Evolutionary conservation across 2,797 vertebrate genomes (phyloP).

Genomic region (Acipenser ruthenus): DNA sequence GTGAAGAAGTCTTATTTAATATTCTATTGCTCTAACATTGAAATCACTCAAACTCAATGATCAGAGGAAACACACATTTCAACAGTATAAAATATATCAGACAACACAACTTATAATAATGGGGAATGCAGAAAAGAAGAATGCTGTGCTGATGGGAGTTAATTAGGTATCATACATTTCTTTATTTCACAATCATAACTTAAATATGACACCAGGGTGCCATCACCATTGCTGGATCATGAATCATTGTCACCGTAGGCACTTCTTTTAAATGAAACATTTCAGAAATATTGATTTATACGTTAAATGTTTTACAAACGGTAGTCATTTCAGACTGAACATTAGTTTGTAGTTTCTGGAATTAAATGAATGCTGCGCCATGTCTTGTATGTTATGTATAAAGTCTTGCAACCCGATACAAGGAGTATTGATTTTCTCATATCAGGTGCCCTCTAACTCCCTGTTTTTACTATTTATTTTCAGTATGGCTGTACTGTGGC

Average conservation of each 20-base stretch:
- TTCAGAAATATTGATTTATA: not conserved
- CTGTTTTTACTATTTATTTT: no score
- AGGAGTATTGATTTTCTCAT: no score
- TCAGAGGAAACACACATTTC: conserved; percentile 5
- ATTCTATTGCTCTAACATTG: conserved; percentile 5
- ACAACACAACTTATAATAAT: not conserved
- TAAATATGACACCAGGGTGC: conserved; percentile 7
- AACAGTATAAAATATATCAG: conserved; percentile 6
- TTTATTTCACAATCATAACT: conserved; percentile 11
- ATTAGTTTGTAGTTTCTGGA: no score
- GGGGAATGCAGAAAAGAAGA: not conserved
- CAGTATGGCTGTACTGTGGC: no score
- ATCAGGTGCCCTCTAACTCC: no score
- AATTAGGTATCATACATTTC: conserved; percentile 8
- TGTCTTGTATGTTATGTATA: no score
- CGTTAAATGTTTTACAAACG: not conserved
- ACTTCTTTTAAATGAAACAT: not conserved
- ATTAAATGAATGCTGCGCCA: no score
- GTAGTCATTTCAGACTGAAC: no score
- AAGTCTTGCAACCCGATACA: no score
- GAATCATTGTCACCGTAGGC: conserved; percentile 6
- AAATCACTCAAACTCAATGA: conserved; percentile 10
- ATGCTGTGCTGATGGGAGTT: conserved; percentile 7
- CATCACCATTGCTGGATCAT: not conserved
- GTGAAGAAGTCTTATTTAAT: conserved; percentile 7